Base-by-base conservation (phyloP, 30 jellyfish, hydroid and myxozoan genomes). In the Haliclystus octoradiatus region DNA sequence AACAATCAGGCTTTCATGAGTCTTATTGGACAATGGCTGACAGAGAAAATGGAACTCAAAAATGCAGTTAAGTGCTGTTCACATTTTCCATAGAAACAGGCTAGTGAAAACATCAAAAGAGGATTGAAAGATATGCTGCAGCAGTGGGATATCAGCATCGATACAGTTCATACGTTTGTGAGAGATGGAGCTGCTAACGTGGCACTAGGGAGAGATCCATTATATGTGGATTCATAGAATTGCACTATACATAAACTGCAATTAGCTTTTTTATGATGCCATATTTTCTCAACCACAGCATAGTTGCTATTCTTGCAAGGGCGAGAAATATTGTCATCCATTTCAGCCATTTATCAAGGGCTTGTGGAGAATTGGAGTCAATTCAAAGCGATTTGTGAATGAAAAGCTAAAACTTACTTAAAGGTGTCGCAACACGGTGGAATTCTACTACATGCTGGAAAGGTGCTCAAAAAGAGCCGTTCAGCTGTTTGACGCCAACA, bases 111-210 rank as follows among this genome's bases (percentile, higher is more conserved):
- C 26, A 57, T 66, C 52, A 75, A 76, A 67, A 53, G 83, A 28
- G 46, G 25, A 61, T 78, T 78, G 75, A 63, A 40, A 61, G 62
- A 24, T 24, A 69, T 78, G 92, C 78, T 69, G 52, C 30, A 32
- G 2, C 83, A 52, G 46, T 78, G 77, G 77, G 61, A 82, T 27
- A 78, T 68, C 67, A 83, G 70, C 26, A 73, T 50, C 19, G 30
- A 31, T 77, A 63, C 78, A 26, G 62, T 74, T 32, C 94, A 81
- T 66, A 74, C 52, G 81, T 46, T 81, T 74, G 83, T 73, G 33
- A 76, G 82, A 65, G 93, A 80, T 80, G 88, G 93, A 66, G 82
- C 94, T 28, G 52, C 87, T 28, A 81, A 71, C 49, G 65, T 81
- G 32, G 88, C 72, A 26, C 82, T 51, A 23, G 70, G 79, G 60